phyloP scores from a whole-genome alignment of 2,797 vertebrate genomes.

The Hoplostethus mediterraneus region DNA sequence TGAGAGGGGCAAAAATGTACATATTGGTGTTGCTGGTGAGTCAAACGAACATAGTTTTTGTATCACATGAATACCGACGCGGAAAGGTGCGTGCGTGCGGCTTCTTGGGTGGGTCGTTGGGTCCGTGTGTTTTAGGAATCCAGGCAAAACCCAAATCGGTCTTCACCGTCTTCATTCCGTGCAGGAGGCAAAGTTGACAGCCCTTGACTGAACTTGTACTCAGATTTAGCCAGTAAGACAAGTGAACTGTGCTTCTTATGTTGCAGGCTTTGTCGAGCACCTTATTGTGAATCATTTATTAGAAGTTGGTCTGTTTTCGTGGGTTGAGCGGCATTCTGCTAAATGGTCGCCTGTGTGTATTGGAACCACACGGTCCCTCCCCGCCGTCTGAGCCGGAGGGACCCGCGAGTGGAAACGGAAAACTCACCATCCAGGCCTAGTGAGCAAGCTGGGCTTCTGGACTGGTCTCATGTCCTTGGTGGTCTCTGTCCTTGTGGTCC shows the following conservation, averaged over 20 bases:
- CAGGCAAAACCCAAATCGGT: background rate
- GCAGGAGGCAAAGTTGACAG: slow-evolving; percentile 82
- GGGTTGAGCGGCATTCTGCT: background rate
- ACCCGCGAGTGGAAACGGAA: background rate
- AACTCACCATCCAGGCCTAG: background rate
- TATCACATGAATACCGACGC: background rate
- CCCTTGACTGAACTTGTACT: slow-evolving; percentile 71
- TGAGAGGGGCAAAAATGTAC: slow-evolving; percentile 81
- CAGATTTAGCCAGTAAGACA: slow-evolving; percentile 7
- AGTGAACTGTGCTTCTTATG: background rate
- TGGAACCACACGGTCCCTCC: slow-evolving; percentile 11
- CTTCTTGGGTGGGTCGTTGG: background rate
- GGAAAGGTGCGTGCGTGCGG: background rate
- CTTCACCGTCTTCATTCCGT: slow-evolving; percentile 31
- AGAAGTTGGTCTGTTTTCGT: background rate
- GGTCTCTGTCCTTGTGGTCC: background rate
- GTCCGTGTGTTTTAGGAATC: background rate
- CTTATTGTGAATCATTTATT: background rate
- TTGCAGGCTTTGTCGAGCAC: background rate
- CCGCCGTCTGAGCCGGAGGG: slow-evolving; percentile 7
- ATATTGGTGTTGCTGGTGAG: slow-evolving; percentile 82
- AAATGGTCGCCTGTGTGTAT: background rate
- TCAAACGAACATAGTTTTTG: slow-evolving; percentile 18
- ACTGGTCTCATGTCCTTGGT: too few relatives aligned
- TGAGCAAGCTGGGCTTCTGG: too few relatives aligned